These are phyloP conservation scores for Dipodomys stephensi DNA, from an alignment of 2,113 vertebrate genomes.

Conservation along the genomic window DNA sequence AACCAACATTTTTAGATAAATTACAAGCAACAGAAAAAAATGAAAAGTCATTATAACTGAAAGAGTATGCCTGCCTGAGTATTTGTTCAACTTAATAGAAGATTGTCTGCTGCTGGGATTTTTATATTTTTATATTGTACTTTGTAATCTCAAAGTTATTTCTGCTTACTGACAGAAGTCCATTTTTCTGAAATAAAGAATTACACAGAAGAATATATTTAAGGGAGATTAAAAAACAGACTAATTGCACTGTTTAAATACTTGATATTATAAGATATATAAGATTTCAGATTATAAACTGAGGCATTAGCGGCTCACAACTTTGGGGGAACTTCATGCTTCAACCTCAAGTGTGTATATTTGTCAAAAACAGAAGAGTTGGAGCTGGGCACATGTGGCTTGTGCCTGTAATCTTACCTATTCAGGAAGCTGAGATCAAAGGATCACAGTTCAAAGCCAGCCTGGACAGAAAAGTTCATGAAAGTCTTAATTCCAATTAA, in stretches of 20 bases:
- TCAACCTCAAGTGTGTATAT: not conserved
- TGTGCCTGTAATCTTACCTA: too few relatives aligned
- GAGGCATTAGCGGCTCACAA: not conserved
- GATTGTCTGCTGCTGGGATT: not conserved
- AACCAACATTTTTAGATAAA: constrained; percentile 65
- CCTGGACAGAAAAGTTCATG: too few relatives aligned
- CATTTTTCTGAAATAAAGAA: constrained; percentile 21
- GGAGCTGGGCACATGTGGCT: not conserved
- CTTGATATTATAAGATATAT: not conserved
- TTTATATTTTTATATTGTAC: not conserved
- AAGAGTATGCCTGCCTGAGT: not conserved
- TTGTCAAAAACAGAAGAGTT: constrained; percentile 10
- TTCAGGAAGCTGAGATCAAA: too few relatives aligned
- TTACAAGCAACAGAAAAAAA: constrained; percentile 48
- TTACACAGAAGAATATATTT: not conserved
- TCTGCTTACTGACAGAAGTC: constrained; percentile 27
- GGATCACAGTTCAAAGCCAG: too few relatives aligned
- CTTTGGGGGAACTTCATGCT: not conserved
- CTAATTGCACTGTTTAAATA: not conserved
- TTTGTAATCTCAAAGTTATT: not conserved
- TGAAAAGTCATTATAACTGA: constrained; percentile 53
- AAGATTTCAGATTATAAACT: not conserved
- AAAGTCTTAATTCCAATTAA: too few relatives aligned
- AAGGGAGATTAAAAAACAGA: not conserved
- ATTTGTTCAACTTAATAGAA: constrained; percentile 65